These are phyloP conservation scores for Sardinella longiceps DNA, from an alignment of 2,797 vertebrate genomes.

Conservation along the genomic window DNA sequence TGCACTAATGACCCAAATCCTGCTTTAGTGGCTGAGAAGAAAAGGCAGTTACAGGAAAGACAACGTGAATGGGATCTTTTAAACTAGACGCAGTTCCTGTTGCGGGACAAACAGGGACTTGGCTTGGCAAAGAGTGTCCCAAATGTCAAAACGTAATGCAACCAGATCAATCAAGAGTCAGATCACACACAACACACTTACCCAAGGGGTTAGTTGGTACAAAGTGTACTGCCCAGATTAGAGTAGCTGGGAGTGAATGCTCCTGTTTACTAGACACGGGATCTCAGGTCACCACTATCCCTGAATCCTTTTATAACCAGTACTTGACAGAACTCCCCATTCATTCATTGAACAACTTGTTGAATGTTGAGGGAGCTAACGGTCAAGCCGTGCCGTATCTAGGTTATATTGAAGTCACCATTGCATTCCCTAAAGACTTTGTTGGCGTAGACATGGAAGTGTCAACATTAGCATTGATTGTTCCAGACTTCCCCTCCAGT, in stretches of 20 bases:
- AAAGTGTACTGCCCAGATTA: constrained; percentile 2
- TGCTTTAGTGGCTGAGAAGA: background rate
- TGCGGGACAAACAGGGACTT: no score
- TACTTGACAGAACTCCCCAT: constrained; percentile 29
- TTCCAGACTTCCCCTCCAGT: background rate
- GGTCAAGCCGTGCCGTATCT: constrained; percentile 33
- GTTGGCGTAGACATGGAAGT: constrained; percentile 9
- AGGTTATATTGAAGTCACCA: constrained; percentile 32
- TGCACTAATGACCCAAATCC: constrained; percentile 37
- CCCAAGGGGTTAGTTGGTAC: constrained; percentile 19
- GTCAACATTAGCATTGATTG: constrained; percentile 27
- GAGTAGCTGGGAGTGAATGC: constrained; percentile 1
- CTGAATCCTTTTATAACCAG: constrained; percentile 29
- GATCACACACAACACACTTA: no score
- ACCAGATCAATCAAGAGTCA: no score
- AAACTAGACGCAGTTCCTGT: background rate
- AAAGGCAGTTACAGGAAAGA: background rate
- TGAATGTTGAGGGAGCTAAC: constrained; percentile 40
- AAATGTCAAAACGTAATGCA: no score
- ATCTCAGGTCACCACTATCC: constrained; percentile 36
- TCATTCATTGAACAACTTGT: constrained; percentile 18
- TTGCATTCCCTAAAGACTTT: constrained; percentile 31
- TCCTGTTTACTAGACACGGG: constrained; percentile 35
- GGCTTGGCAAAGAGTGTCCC: no score
- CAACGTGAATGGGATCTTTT: background rate